Base-by-base conservation (phyloP, 2,113 vertebrate species). In the Trochalopteron elliotii region DNA sequence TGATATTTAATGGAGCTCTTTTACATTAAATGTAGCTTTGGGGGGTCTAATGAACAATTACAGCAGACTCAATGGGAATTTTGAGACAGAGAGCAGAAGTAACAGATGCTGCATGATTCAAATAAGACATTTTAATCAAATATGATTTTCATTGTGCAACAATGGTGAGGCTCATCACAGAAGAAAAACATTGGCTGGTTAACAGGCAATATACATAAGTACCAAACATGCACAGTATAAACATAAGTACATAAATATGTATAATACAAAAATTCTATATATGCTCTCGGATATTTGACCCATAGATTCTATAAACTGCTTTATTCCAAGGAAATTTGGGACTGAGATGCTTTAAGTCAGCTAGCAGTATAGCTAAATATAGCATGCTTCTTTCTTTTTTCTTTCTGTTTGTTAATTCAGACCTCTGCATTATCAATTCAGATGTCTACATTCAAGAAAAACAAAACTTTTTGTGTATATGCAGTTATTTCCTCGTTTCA, bases 1-100 rank as follows among this genome's bases (percentile, higher is more conserved):
- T 68, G 87, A 76, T 93, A 89, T 87, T 93, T 91, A 95, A 65
- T 89, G 55, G 70, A 91, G 27, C 39, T 69, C 24, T 11, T 95
- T 92, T 80, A 85, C 27, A 76, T 93, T 79, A 85, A 85, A 61
- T 10, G 7, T 82, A 76, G 65, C 57, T 93, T 93, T 76, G 68
- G 65, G 83, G 91, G 74, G 30, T 37, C 77, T 94, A 72, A 53
- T 84, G 81, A 92, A 79, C 69, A 92, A 68, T 84, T 93, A 55
- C 33, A 85, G 70, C 12, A 84, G 53, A 85, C 61, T 96, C 53
- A 45, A 74, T n/a, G 55, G 71, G 77, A 91, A 87, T 77, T 93
- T 82, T 65, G 52, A 75, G 44, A 45, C 35, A 70, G 52, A 55
- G 39, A 94, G 57, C 19, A 74, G 42, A 59, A 65, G 53, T 35